These are phyloP conservation scores for Toxotes lorentzi DNA, from an alignment of 2,797 vertebrate genomes.

Conservation along the genomic window DNA sequence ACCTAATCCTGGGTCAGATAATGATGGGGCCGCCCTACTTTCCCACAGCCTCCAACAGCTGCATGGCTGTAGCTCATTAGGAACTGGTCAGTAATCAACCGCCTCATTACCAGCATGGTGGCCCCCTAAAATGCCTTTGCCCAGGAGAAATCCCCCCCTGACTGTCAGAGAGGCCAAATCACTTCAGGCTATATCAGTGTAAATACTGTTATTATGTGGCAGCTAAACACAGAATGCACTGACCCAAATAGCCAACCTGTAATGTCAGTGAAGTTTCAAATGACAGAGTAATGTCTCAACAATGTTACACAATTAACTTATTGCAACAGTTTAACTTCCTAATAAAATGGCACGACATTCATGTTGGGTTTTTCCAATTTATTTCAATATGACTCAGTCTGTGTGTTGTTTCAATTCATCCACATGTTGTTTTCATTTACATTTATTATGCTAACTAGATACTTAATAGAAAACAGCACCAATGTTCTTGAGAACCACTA, in stretches of 20 bases:
- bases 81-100: constrained; percentile 78
- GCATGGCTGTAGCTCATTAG: constrained; percentile 75
- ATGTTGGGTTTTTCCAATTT: constrained; percentile 15
- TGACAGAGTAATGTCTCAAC: constrained; percentile 31
- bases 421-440: neutral
- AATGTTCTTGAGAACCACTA: neutral
- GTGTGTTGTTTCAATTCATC: neutral
- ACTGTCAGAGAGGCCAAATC: constrained; percentile 54
- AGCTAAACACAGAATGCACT: constrained; percentile 33
- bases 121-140: constrained; percentile 54
- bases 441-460: neutral
- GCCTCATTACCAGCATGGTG: constrained; percentile 74
- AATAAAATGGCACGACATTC: neutral
- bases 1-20: constrained; percentile 70
- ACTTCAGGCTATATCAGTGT: constrained; percentile 53
- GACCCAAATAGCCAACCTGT: constrained; percentile 13
- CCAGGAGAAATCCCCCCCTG: constrained; percentile 14
- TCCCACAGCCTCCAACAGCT: constrained; percentile 83
- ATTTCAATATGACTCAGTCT: constrained; percentile 6
- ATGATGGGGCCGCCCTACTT: constrained; percentile 74
- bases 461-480: neutral
- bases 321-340: constrained; percentile 41
- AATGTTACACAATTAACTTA: constrained; percentile 23
- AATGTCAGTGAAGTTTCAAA: constrained; percentile 16
- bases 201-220: constrained; percentile 57